Percentiles rank a stretch among this genome's conserved stretches.
Evolutionary conservation across 30 jellyfish, hydroid and myxozoan species (phyloP).

Genomic region (Phacellophora camtschatica): DNA sequence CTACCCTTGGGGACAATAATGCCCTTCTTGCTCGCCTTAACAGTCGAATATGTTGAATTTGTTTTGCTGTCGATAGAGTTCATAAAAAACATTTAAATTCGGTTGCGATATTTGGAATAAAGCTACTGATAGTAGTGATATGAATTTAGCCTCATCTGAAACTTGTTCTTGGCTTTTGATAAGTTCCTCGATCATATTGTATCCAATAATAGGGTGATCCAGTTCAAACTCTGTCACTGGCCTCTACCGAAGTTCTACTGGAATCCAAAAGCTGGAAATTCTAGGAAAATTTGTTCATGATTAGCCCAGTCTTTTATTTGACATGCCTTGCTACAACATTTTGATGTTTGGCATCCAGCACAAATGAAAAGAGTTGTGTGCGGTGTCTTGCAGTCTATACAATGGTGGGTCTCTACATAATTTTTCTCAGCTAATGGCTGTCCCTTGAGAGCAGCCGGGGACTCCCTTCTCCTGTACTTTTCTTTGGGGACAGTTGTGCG

Average conservation of each 20-base stretch:
- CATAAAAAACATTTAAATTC: too few species aligned
- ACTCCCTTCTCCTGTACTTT: background rate
- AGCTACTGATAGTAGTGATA: background rate
- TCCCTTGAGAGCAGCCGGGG: slow-evolving; percentile 37
- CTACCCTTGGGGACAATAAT: background rate
- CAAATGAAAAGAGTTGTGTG: slow-evolving; percentile 4
- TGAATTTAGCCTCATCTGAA: background rate
- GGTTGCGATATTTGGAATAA: too few species aligned
- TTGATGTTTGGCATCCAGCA: slow-evolving; percentile 18
- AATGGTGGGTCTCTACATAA: slow-evolving; percentile 23
- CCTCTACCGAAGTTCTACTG: too few species aligned
- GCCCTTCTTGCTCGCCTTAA: too few species aligned
- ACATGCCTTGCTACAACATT: slow-evolving; percentile 11
- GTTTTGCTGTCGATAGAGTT: too few species aligned
- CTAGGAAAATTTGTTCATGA: slow-evolving; percentile 17
- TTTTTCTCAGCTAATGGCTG: slow-evolving; percentile 21
- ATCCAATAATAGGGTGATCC: background rate
- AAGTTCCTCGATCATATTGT: background rate
- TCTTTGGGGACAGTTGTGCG: background rate
- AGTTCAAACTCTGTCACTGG: too few species aligned
- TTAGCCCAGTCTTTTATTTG: slow-evolving; percentile 15
- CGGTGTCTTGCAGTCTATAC: slow-evolving; percentile 12
- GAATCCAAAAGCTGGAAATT: too few species aligned
- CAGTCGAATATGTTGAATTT: too few species aligned
- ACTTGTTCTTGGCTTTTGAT: background rate